Base-by-base conservation (phyloP, 2,888 invertebrate species). In the Amorpha juglandis region DNA sequence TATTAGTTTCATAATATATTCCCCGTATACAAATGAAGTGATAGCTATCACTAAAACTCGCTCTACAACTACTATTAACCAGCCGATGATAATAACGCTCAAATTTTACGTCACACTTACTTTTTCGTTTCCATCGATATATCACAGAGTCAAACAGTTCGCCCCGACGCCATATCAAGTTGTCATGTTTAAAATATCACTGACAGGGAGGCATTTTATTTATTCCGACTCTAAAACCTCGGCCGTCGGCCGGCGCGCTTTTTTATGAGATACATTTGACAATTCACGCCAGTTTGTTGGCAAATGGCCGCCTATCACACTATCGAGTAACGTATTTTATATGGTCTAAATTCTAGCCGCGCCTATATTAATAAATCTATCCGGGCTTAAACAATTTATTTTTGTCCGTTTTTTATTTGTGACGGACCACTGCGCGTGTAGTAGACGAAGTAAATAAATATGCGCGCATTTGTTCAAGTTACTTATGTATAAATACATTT, bases 231-330 rank as follows among this genome's bases (percentile, higher is more conserved):
- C 79, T 79, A 81, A 81, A 83, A 78, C 76, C 77, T 74, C 76
- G 73, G 66, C 79, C 58, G 58, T 66, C 64, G 71, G 78, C 66
- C 72, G 70, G 27, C 27, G 27, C 74, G 71, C 66, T 72, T 78
- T 58, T 58, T 58, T 58, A 78, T 70, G 76, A 77, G 79, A 82
- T 82, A 85, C 82, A 82, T 82, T 79, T 82, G 84, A 83, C 87
- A 84, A 84, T 85, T 83, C 83, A 79, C 78, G 82, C 81, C 84
- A 77, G 83, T 82, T 82, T 78, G 79, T 79, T 72, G 74, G 70
- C 69, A 68, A 21, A 55, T 33, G 71, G 67, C 35, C 58, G 70
- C 58, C 63, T 65, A 8, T 85, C 69, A 86, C 83, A 86, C 82
- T 72, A 75, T 19, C n/a, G n/a, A 58, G 67, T 69, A 62, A 27